phyloP scores from a whole-genome alignment of 2,113 vertebrate genomes.

The Syngnathus typhle region DNA sequence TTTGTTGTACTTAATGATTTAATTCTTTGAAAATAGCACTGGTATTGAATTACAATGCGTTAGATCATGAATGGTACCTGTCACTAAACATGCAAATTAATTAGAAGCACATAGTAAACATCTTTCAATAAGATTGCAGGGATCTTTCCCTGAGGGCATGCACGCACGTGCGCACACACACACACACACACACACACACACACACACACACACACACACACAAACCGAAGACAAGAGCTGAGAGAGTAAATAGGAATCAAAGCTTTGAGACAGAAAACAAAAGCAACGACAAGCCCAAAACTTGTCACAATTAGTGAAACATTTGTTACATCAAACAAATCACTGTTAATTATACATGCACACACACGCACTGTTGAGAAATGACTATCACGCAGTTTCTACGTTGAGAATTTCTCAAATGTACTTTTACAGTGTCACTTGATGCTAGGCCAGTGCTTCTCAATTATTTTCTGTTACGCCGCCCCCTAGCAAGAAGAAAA shows the following conservation, averaged over 20 bases:
- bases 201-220: conserved; percentile 8
- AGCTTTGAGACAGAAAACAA: conserved; percentile 21
- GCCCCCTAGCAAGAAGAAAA: too few species aligned
- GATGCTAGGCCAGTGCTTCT: neutral
- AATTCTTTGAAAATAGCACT: too few species aligned
- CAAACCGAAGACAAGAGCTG: neutral
- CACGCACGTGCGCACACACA: conserved; percentile 7
- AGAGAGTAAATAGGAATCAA: conserved; percentile 20
- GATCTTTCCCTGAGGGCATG: conserved; percentile 43
- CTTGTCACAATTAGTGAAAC: conserved; percentile 34
- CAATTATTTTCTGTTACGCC: too few species aligned
- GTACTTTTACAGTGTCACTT: neutral
- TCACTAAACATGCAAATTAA: conserved; percentile 54
- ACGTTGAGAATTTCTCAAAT: neutral
- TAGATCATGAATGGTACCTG: conserved; percentile 38
- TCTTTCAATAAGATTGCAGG: conserved; percentile 55
- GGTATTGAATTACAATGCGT: neutral
- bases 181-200: neutral
- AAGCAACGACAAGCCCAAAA: conserved; percentile 23
- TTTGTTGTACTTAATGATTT: too few species aligned
- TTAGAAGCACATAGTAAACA: conserved; percentile 51
- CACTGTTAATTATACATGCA: conserved; percentile 17
- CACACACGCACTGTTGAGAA: conserved; percentile 20
- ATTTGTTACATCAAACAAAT: conserved; percentile 38
- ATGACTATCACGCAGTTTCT: neutral